phyloP scores from a whole-genome alignment of 1,140 invertebrate genomes.

The Galleria mellonella region DNA sequence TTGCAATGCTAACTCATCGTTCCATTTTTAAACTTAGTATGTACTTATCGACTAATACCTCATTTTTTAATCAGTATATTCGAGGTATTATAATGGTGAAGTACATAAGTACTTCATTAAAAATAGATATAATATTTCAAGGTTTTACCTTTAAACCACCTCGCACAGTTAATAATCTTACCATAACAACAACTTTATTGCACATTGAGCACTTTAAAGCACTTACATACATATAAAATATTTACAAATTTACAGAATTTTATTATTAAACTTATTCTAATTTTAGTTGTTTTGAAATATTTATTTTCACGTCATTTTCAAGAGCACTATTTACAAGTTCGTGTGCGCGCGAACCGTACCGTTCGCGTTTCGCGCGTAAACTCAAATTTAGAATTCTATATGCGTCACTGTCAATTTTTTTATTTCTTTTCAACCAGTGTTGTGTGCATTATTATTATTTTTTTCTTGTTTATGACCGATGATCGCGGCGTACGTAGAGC shows the following conservation, averaged over 20 bases:
- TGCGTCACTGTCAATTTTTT: constrained; percentile 10
- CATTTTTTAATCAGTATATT: too few relatives aligned
- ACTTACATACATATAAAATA: constrained; percentile 2
- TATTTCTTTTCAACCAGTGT: constrained; percentile 17
- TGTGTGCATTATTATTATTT: constrained; percentile 6
- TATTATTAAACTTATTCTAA: neutral
- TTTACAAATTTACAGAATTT: neutral
- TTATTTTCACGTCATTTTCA: constrained; percentile 10
- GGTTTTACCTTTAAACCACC: neutral
- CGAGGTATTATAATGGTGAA: too few relatives aligned
- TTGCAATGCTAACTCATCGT: too few relatives aligned
- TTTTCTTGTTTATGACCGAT: constrained; percentile 7
- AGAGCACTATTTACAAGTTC: neutral
- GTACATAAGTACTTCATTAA: too few relatives aligned
- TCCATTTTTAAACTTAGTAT: too few relatives aligned
- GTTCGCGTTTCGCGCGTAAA: constrained; percentile 14
- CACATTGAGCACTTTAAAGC: constrained; percentile 6
- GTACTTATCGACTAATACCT: too few relatives aligned
- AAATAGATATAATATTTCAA: too few relatives aligned
- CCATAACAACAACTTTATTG: constrained; percentile 5
- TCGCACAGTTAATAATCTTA: constrained; percentile 9
- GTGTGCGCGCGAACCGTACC: constrained; percentile 1
- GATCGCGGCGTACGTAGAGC: constrained; percentile 7
- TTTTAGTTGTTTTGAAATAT: neutral
- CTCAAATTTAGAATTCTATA: constrained; percentile 16